Conservation (phyloP, 2,888 invertebrate species). For the Phlogophora meticulosa region DNA sequence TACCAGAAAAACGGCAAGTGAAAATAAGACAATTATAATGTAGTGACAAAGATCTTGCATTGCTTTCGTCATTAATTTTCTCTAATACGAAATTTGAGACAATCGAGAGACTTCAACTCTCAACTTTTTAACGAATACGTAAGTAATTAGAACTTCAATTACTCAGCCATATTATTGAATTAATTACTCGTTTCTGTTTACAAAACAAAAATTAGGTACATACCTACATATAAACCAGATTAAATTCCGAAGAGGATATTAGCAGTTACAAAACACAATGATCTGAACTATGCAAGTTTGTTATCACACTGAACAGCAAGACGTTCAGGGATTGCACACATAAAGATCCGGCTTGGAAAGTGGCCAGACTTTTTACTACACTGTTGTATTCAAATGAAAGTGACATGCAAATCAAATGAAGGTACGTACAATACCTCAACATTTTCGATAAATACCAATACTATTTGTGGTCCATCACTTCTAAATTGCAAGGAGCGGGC, state of each 20-base stretch:
- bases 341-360: constrained; percentile 4
- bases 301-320: background rate
- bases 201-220: background rate
- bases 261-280: background rate
- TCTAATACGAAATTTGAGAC: background rate
- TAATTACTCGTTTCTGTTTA: background rate
- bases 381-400: constrained; percentile 19
- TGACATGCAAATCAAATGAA: too few relatives aligned
- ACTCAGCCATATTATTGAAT: background rate
- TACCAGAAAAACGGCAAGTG: too few relatives aligned
- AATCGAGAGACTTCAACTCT: constrained; percentile 4
- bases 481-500: too few relatives aligned
- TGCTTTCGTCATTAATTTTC: constrained; percentile 4
- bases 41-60: background rate
- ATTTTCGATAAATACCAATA: too few relatives aligned
- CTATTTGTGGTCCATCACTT: too few relatives aligned
- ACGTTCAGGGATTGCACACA: background rate
- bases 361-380: constrained; percentile 20
- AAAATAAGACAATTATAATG: too few relatives aligned
- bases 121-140: constrained; percentile 3
- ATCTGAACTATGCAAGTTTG: background rate
- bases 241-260: background rate
- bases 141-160: constrained; percentile 18
- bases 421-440: too few relatives aligned
- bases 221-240: too few relatives aligned